Base-by-base conservation (phyloP, 1,140 invertebrate genomes). In the Phenacoccus solenopsis region DNA sequence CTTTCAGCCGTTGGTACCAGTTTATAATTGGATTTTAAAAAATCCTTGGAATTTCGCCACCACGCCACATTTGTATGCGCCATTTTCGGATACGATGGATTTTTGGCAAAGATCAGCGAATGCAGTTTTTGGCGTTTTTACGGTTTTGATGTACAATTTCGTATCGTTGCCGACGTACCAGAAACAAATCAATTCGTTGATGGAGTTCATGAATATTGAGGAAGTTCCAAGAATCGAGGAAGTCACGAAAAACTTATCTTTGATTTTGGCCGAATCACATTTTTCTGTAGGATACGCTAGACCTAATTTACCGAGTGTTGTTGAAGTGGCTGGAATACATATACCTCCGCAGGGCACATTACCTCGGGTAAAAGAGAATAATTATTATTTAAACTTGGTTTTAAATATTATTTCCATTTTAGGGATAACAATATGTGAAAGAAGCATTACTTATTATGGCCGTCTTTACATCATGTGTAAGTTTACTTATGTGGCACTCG, bases 301-400 rank as follows among this genome's bases (percentile, higher is more conserved):
- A 20, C 81, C 83, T 1, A 78, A 78, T 22, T 72, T 82, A 24
- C 82, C 83, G 0, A 82, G 81, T 74, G 78, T 85, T 59, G 78
- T 84, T 27, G 81, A 85, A 75, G 79, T 87, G 69, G 85, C 84
- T 28, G 84, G 84, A 24, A 74, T 85, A 38, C 84, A 86, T 75
- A 78, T 85, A 30, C 75, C 76, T 30, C 61, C 72, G 69, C 68
- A 74, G 21, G 76, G 75, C 20, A 49, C 70, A 25, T 70, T 79
- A 30, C 76, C 79, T 32, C 72, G 76, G 72, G 79, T 77, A 70
- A n/a, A n/a, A n/a, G n/a, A n/a, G n/a, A n/a, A n/a, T n/a, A n/a
- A 67, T 56, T 69, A 64, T 27, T 5, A 24, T 25, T 64, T 24
- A n/a, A n/a, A n/a, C 20, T 20, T 22, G 16, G 20, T 22, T 16